Conservation (phyloP, 2,797 vertebrate genomes). For the Oryzias sinensis region DNA sequence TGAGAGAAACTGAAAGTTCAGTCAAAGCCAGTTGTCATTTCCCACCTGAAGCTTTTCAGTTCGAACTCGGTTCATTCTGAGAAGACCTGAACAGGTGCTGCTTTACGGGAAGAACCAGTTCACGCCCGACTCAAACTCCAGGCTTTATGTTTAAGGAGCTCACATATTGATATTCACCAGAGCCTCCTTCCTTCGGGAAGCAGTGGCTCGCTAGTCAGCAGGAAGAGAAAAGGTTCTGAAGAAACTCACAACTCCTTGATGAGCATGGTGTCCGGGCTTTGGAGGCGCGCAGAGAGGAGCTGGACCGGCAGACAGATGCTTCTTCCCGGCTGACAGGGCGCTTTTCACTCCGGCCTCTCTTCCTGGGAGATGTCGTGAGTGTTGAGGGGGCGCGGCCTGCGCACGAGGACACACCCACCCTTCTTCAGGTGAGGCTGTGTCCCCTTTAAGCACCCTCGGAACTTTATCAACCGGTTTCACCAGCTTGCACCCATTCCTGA, state of each 20-base stretch:
- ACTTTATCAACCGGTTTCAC: not conserved
- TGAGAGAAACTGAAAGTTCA: too few species aligned
- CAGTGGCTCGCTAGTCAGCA: too few species aligned
- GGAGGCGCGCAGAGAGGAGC: not conserved
- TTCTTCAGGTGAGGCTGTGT: conserved; percentile 46
- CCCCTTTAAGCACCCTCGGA: conserved; percentile 27
- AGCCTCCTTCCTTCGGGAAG: too few species aligned
- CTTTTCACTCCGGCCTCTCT: conserved; percentile 35
- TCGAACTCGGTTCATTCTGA: too few species aligned
- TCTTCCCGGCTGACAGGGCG: conserved; percentile 3
- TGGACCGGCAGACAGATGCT: not conserved
- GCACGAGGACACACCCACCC: conserved; percentile 70
- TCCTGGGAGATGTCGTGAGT: conserved; percentile 57
- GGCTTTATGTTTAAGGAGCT: too few species aligned
- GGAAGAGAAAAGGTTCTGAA: too few species aligned
- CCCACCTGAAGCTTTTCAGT: too few species aligned
- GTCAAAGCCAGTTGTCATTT: too few species aligned
- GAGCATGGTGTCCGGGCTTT: conserved; percentile 58
- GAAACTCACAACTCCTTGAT: conserved; percentile 80
- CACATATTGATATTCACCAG: too few species aligned
- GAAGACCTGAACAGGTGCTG: too few species aligned
- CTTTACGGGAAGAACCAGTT: too few species aligned
- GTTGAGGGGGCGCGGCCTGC: conserved; percentile 73
- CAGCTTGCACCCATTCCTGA: not conserved
- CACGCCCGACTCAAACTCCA: too few species aligned